These are phyloP conservation scores for Amiota mariae DNA, from an alignment of 2,888 invertebrate genomes.

Conservation along the genomic window DNA sequence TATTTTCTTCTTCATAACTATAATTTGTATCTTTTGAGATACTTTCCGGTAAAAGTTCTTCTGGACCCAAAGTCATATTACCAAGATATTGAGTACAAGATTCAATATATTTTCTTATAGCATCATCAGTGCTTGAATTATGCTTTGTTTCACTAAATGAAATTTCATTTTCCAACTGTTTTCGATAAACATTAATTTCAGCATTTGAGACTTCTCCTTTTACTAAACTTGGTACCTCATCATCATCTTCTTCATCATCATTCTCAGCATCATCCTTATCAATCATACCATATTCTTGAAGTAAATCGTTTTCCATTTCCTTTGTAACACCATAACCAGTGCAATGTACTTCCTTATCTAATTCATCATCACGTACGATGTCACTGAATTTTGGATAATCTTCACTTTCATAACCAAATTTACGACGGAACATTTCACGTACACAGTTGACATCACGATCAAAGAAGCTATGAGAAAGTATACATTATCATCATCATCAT, in stretches of 20 bases:
- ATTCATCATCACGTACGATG: slow-evolving; percentile 82
- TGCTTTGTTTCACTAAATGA: slow-evolving; percentile 74
- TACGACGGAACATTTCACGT: slow-evolving; percentile 89
- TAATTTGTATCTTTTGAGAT: background rate
- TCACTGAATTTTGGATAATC: slow-evolving; percentile 85
- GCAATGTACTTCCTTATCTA: slow-evolving; percentile 92
- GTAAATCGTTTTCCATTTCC: slow-evolving; percentile 84
- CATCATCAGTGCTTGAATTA: slow-evolving; percentile 73
- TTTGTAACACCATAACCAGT: slow-evolving; percentile 94
- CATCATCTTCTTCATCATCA: slow-evolving; percentile 57
- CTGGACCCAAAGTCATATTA: slow-evolving; percentile 55
- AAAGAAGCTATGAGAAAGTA: slow-evolving; percentile 81
- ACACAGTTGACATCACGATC: slow-evolving; percentile 96
- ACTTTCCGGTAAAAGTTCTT: slow-evolving; percentile 39
- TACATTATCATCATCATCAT: background rate
- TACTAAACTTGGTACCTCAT: slow-evolving; percentile 48
- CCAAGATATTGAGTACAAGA: slow-evolving; percentile 71
- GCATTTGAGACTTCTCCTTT: slow-evolving; percentile 57
- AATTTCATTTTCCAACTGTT: slow-evolving; percentile 70
- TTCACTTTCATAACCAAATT: slow-evolving; percentile 92
- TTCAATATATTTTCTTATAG: slow-evolving; percentile 71
- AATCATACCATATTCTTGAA: slow-evolving; percentile 77
- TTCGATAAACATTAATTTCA: slow-evolving; percentile 70
- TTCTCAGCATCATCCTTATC: slow-evolving; percentile 68
- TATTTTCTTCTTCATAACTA: slow-evolving; percentile 9